Conservation (phyloP, 1,140 invertebrate genomes). For the Nylanderia fulva region DNA sequence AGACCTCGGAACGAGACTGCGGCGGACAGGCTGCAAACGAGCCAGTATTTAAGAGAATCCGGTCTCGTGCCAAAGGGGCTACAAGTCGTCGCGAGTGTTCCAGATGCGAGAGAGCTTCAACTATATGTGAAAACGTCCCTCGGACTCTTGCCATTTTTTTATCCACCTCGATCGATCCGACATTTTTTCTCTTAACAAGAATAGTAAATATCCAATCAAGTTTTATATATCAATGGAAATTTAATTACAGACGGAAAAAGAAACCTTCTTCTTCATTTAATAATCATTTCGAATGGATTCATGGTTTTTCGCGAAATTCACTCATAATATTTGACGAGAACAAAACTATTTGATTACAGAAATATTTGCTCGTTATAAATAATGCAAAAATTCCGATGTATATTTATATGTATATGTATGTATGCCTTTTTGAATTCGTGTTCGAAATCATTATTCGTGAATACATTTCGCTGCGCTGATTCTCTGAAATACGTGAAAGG, state of each 20-base stretch:
- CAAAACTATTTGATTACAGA: neutral
- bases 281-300: neutral
- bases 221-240: neutral
- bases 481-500: slow-evolving; percentile 22
- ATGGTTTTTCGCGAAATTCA: neutral
- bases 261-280: neutral
- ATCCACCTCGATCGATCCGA: neutral
- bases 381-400: no score
- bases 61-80: slow-evolving; percentile 29
- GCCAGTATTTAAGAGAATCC: slow-evolving; percentile 9
- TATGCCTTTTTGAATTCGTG: neutral
- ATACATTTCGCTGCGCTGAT: slow-evolving; percentile 3
- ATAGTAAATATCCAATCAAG: neutral
- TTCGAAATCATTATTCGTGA: neutral
- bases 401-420: neutral
- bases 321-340: slow-evolving; percentile 6
- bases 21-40: slow-evolving; percentile 29
- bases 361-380: neutral
- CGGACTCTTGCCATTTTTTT: neutral
- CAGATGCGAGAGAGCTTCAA: neutral
- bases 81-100: slow-evolving; percentile 24
- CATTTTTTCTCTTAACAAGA: neutral
- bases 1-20: slow-evolving; percentile 13
- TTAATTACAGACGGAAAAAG: neutral
- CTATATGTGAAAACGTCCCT: neutral